Conservation (phyloP, 2,113 vertebrate genomes). For the Hippolais icterina region DNA sequence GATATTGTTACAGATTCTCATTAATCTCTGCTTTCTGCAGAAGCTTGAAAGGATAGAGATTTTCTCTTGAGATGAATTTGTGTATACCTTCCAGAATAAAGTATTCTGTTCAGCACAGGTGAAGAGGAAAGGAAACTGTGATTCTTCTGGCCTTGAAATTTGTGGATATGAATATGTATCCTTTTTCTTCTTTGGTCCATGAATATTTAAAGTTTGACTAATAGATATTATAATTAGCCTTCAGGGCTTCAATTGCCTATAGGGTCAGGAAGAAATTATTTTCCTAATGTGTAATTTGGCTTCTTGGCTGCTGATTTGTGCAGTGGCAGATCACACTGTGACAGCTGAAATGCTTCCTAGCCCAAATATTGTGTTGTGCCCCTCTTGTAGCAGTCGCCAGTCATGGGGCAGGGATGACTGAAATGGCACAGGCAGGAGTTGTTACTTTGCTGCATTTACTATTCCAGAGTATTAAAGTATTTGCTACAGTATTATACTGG, state of each 20-base stretch:
- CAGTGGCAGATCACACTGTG: neutral
- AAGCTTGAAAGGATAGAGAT: neutral
- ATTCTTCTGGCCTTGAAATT: neutral
- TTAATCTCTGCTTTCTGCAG: neutral
- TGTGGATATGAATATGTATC: neutral
- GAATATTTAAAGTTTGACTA: neutral
- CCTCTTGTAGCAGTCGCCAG: neutral
- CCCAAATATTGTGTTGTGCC: neutral
- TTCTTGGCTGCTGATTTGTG: neutral
- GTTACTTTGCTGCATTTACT: neutral
- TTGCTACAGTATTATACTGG: neutral
- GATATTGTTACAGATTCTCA: neutral
- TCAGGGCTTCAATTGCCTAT: neutral
- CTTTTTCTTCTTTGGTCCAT: neutral
- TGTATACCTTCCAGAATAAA: neutral
- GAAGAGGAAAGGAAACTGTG: neutral
- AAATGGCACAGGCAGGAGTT: neutral
- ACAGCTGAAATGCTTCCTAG: neutral
- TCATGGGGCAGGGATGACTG: neutral
- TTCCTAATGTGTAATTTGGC: neutral
- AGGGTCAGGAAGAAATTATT: constrained; percentile 24
- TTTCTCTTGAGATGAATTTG: neutral
- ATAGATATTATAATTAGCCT: neutral
- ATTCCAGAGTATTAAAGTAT: neutral
- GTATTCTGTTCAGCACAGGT: neutral